Evolutionary conservation across 2,113 vertebrate genomes (phyloP).

Genomic region (Oreochromis aureus): DNA sequence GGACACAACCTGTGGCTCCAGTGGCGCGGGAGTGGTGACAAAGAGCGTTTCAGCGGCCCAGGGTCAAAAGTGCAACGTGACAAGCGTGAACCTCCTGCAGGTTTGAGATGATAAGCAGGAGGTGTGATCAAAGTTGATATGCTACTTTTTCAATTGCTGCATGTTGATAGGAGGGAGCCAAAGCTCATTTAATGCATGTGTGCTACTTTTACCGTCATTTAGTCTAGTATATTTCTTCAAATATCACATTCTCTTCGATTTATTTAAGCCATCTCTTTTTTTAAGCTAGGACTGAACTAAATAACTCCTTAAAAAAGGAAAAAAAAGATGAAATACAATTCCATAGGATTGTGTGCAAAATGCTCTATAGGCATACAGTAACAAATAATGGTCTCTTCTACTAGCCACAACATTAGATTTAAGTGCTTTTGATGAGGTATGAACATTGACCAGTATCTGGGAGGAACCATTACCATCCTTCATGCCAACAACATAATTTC

Average conservation of each 20-base stretch:
- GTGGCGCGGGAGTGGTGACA: neutral
- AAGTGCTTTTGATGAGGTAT: constrained; percentile 57
- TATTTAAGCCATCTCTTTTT: neutral
- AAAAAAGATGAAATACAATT: constrained; percentile 60
- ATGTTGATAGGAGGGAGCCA: constrained; percentile 22
- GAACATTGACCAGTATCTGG: constrained; percentile 27
- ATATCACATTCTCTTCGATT: neutral
- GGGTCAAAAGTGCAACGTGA: constrained; percentile 62
- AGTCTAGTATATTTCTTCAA: constrained; percentile 6
- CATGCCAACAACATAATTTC: neutral
- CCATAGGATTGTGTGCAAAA: constrained; percentile 72
- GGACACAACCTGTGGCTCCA: constrained; percentile 8
- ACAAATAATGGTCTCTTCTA: constrained; percentile 44
- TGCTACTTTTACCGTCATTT: constrained; percentile 49
- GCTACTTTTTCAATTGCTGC: constrained; percentile 49
- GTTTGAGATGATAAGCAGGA: constrained; percentile 22
- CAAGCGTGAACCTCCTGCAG: constrained; percentile 26
- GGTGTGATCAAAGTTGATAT: constrained; percentile 26
- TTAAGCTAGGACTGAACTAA: constrained; percentile 4
- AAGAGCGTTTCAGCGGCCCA: constrained; percentile 5
- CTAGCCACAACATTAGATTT: constrained; percentile 28
- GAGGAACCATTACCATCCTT: constrained; percentile 26
- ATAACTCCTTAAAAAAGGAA: constrained; percentile 12
- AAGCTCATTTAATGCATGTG: constrained; percentile 31
- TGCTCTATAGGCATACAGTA: constrained; percentile 47